Percentiles rank a stretch among this genome's conserved stretches.
phyloP scores from a whole-genome alignment of 2,797 vertebrate genomes.

The Acanthurus leucopareius region DNA sequence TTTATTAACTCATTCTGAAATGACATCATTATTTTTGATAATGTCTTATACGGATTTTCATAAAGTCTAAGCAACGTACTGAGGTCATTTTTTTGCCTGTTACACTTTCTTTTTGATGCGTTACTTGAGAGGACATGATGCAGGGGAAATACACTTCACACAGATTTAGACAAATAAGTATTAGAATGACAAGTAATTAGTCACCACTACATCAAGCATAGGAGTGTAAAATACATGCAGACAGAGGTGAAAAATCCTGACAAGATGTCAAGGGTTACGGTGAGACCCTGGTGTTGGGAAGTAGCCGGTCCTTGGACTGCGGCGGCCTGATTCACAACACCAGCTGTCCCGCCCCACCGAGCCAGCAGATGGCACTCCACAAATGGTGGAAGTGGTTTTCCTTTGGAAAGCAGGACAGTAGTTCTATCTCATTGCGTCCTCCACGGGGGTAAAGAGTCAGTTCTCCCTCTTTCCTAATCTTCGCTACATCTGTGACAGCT shows the following conservation, averaged over 20 bases:
- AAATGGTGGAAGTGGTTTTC: constrained; percentile 32
- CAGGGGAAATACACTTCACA: background rate
- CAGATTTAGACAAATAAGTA: constrained; percentile 1
- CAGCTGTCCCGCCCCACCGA: constrained; percentile 93
- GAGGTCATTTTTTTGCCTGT: background rate
- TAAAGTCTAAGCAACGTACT: background rate
- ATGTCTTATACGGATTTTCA: background rate
- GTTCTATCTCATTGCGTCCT: constrained; percentile 73
- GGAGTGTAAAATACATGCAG: background rate
- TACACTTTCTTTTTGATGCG: background rate
- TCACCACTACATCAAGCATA: background rate
- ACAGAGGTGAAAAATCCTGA: background rate
- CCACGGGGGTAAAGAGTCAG: constrained; percentile 52
- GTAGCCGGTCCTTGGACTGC: constrained; percentile 93
- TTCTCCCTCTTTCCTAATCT: constrained; percentile 64
- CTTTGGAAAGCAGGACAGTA: constrained; percentile 47
- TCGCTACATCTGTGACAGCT: constrained; percentile 73
- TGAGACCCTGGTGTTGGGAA: constrained; percentile 99
- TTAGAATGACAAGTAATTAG: background rate
- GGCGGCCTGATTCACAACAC: constrained; percentile 99
- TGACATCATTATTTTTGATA: background rate
- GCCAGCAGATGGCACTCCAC: constrained; percentile 76
- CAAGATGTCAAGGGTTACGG: constrained; percentile 73
- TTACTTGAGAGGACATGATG: background rate
- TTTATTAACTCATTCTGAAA: constrained; percentile 13